Evolutionary conservation across 1,140 invertebrate species (phyloP).

Genomic region (Brachionus asplanchnoidis): DNA sequence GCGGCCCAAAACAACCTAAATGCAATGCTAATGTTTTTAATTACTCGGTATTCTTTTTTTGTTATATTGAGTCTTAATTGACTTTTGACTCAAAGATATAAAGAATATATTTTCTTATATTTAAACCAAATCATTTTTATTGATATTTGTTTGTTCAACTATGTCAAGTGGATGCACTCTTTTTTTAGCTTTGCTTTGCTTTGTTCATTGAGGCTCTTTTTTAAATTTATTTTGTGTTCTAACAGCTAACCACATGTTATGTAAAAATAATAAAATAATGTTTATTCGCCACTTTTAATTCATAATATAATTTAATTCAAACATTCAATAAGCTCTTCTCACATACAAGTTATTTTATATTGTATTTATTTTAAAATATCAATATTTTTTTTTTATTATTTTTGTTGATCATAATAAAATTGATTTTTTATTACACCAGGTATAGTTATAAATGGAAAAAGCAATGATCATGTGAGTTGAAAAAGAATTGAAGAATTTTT

Average conservation of each 20-base stretch:
- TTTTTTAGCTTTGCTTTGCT: neutral
- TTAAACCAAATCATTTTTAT: neutral
- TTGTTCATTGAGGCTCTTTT: neutral
- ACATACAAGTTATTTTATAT: no score
- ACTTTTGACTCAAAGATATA: constrained; percentile 33
- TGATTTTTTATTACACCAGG: no score
- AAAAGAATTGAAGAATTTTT: no score
- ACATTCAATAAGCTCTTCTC: no score
- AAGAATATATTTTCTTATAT: constrained; percentile 5
- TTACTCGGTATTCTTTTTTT: neutral
- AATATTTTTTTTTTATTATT: no score
- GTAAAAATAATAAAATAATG: no score
- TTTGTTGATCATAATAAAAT: no score
- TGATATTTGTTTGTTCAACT: neutral
- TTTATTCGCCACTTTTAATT: no score
- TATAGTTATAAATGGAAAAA: no score
- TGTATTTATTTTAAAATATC: no score
- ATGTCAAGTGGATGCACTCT: neutral
- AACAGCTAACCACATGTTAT: neutral
- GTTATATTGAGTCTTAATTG: constrained; percentile 5
- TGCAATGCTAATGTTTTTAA: neutral
- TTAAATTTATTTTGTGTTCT: neutral
- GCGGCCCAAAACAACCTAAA: neutral
- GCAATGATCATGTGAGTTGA: no score
- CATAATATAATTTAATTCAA: no score